These are phyloP conservation scores for Pterocles burchelli DNA, from an alignment of 2,113 vertebrate species.

Conservation along the genomic window DNA sequence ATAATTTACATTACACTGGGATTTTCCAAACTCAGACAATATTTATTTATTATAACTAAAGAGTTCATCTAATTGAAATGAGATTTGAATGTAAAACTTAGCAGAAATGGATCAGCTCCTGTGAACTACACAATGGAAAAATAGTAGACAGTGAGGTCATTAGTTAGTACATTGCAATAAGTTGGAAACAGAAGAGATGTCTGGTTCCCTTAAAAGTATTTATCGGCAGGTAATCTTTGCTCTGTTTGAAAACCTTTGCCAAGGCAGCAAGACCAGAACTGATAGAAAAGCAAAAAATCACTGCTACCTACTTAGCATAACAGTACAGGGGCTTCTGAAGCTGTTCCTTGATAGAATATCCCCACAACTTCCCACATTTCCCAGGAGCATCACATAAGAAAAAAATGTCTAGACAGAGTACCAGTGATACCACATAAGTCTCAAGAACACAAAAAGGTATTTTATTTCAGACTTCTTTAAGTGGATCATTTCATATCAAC, in stretches of 20 bases:
- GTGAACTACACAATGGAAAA: constrained; percentile 69
- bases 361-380: constrained; percentile 18
- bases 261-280: constrained; percentile 42
- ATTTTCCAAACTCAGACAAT: constrained; percentile 49
- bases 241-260: constrained; percentile 57
- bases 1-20: constrained; percentile 28
- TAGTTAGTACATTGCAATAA: constrained; percentile 43
- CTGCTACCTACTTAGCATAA: neutral
- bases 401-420: constrained; percentile 27
- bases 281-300: constrained; percentile 37
- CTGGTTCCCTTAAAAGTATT: constrained; percentile 53
- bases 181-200: constrained; percentile 52
- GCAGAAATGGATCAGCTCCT: constrained; percentile 58
- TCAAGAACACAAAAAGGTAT: neutral
- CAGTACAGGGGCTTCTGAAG: neutral
- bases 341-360: constrained; percentile 23
- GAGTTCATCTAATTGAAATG: constrained; percentile 55
- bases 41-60: constrained; percentile 35
- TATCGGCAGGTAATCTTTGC: constrained; percentile 63
- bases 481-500: neutral
- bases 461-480: neutral
- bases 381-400: neutral
- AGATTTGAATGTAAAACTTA: constrained; percentile 57
- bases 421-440: neutral
- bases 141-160: constrained; percentile 66